Percentiles rank a stretch among this genome's conserved stretches.
These are phyloP conservation scores for Ethmia dodecea DNA, from an alignment of 2,888 invertebrate genomes.

Conservation along the genomic window DNA sequence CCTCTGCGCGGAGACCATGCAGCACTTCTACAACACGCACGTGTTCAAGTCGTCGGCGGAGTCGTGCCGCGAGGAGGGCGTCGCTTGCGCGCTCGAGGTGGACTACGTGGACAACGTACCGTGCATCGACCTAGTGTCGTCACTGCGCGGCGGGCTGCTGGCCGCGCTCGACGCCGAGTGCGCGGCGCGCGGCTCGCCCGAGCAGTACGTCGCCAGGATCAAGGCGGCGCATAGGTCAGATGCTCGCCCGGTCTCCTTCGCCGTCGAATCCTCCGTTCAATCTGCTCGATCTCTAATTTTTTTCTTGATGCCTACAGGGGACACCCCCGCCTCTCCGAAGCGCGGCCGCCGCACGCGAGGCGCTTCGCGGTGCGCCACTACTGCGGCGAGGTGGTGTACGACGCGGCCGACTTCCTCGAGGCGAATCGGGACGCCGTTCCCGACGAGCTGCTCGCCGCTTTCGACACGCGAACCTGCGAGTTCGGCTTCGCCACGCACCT, in stretches of 20 bases:
- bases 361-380: constrained; percentile 95
- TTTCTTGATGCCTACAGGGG: no score
- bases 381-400: constrained; percentile 86
- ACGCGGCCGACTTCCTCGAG: constrained; percentile 92
- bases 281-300: constrained; percentile 68
- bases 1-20: constrained; percentile 97
- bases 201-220: constrained; percentile 56
- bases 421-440: constrained; percentile 95
- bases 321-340: constrained; percentile 88
- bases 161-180: constrained; percentile 96
- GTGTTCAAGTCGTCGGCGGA: constrained; percentile 96
- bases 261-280: neutral
- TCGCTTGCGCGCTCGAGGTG: constrained; percentile 85
- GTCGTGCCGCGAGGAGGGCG: constrained; percentile 95
- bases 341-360: constrained; percentile 86
- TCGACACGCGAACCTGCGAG: constrained; percentile 94
- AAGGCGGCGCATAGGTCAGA: constrained; percentile 46
- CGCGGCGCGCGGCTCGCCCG: constrained; percentile 86
- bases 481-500: constrained; percentile 98
- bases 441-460: constrained; percentile 94
- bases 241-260: neutral
- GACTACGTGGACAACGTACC: constrained; percentile 97
- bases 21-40: constrained; percentile 98
- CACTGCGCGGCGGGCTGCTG: constrained; percentile 92
- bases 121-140: constrained; percentile 96